Conservation (phyloP, 2,113 vertebrate species). For the Lophochroa leadbeateri region DNA sequence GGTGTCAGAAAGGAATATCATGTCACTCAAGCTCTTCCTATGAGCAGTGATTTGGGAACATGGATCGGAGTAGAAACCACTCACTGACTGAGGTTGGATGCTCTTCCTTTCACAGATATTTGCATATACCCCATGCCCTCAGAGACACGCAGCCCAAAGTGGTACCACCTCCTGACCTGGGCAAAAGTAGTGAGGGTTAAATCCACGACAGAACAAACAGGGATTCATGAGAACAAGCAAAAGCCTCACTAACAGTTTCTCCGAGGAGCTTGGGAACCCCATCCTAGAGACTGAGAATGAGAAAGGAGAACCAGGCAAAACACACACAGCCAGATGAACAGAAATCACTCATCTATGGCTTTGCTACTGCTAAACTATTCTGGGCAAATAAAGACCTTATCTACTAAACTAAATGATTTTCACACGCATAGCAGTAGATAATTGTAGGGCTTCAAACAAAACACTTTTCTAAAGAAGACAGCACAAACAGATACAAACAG, state of each 20-base stretch:
- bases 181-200: not conserved
- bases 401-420: not conserved
- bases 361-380: not conserved
- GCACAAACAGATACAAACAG: not conserved
- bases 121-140: not conserved
- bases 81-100: not conserved
- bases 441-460: not conserved
- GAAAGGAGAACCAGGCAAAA: not conserved
- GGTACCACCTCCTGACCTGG: not conserved
- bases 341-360: accelerated
- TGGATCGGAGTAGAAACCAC: not conserved
- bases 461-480: not conserved
- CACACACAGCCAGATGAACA: not conserved
- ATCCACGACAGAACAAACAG: not conserved
- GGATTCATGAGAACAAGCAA: not conserved
- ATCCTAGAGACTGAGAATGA: not conserved
- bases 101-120: not conserved
- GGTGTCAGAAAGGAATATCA: not conserved
- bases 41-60: not conserved
- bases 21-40: not conserved
- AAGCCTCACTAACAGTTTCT: not conserved
- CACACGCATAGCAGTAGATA: not conserved
- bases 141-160: not conserved
- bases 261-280: not conserved
- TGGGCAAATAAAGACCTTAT: not conserved